Evolutionary conservation across 2,113 vertebrate genomes (phyloP), one percentile per base, ranked within the genome.

Genomic region (Oreochromis niloticus): DNA sequence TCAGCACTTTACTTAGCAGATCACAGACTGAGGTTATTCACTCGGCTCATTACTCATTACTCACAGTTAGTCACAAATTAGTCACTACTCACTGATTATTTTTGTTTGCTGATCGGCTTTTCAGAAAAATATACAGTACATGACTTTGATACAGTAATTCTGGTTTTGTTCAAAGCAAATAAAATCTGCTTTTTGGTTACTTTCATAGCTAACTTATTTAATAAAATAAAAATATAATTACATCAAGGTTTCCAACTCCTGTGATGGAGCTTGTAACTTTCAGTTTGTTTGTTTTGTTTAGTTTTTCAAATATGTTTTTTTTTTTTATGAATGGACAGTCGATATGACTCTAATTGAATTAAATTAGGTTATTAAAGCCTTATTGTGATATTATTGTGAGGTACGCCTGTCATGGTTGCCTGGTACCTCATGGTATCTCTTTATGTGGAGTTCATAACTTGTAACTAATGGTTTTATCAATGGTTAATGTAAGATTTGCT

Each of bases 211-310:
- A 30, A 30, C 43, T 19, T 50, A 17, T 73, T 46, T 27, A 46
- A 46, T 10, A 46, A 73, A 66, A 36, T 66, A 66, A 66, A 66
- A 66, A 66, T 66, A 66, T 2, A n/a, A 66, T 1, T 36, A 1
- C 6, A 66, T 66, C 6, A 66, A 0, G 17, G 17, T 7, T 36
- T 66, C 17, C 32, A 3, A 0, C 32, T n/a, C 59, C 7, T 63
- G 59, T 63, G 59, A 7, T 63, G 9, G 59, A 63, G 17, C 32
- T 63, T n/a, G 59, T 63, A 16, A 46, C 39, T 43, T 68, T 41
- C 12, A 43, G 22, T 73, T 43, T 24, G 6, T 68, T 41, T 22
- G 66, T 71, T 71, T 68, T 39, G 34, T 68, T 36, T 66, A 12
- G 9, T 63, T 63, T 63, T 63, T 59, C 0, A 16, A 66, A 39